A percentile compares a stretch with the other conserved stretches of the same genome.
phyloP scores from a whole-genome alignment of 1,140 invertebrate species.

The Drosophila mauritiana region DNA sequence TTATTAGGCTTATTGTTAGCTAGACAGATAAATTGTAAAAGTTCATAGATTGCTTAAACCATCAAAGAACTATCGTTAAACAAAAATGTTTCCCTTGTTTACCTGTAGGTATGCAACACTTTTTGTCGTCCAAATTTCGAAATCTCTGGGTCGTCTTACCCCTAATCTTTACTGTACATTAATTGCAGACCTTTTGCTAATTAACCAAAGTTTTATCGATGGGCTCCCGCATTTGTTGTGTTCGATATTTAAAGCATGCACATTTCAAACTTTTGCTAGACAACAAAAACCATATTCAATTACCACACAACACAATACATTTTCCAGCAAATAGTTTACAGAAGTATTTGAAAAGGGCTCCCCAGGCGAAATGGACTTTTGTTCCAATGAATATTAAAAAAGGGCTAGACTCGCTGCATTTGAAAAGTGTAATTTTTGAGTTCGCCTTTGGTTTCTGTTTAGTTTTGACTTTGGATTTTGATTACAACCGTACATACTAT shows the following conservation, averaged over 20 bases:
- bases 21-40: slow-evolving; percentile 28
- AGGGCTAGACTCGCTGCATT: slow-evolving; percentile 51
- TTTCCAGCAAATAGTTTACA: slow-evolving; percentile 55
- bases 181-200: slow-evolving; percentile 3
- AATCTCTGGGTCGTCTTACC: slow-evolving; percentile 17
- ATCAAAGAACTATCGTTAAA: slow-evolving; percentile 14
- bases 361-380: slow-evolving; percentile 2
- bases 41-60: slow-evolving; percentile 31
- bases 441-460: slow-evolving; percentile 19
- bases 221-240: slow-evolving; percentile 48
- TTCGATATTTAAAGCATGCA: slow-evolving; percentile 52
- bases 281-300: slow-evolving; percentile 28
- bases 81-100: slow-evolving; percentile 7
- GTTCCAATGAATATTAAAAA: neutral
- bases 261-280: slow-evolving; percentile 38
- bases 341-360: slow-evolving; percentile 67
- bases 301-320: slow-evolving; percentile 18
- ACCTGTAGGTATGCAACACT: slow-evolving; percentile 37
- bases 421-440: slow-evolving; percentile 37
- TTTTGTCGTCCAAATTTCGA: slow-evolving; percentile 17
- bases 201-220: slow-evolving; percentile 10
- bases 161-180: slow-evolving; percentile 9
- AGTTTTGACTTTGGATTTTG: slow-evolving; percentile 40
- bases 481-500: slow-evolving; percentile 36
- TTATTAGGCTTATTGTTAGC: slow-evolving; percentile 49